Evolutionary conservation across 2,113 vertebrate species (phyloP), one percentile per base, ranked within the genome.

Genomic region (Hippocampus barbouri): DNA sequence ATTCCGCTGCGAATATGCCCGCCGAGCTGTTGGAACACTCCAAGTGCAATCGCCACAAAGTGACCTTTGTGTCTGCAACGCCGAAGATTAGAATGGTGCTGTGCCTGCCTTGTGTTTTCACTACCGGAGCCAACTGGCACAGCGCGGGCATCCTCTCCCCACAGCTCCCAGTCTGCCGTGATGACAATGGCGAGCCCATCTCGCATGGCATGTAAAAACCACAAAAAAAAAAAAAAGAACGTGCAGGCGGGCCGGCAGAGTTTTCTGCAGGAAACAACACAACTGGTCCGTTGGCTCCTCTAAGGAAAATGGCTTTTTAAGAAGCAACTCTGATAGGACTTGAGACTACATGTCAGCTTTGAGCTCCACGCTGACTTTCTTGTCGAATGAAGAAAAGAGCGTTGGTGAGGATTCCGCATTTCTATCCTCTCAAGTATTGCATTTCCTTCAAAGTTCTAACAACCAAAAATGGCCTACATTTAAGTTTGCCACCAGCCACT

Each of bases 81-180:
- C 85, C 85, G 79, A 89, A 89, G 89, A 92, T 90, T 88, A 89
- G 86, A 89, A 85, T 87, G 71, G 87, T 87, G 85, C 87, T 82
- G 87, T 84, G 87, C 86, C 89, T 88, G 90, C 91, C 88, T 93
- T 74, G 85, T 92, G 91, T 91, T 92, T 91, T 88, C 81, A 86
- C 79, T 78, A 45, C 66, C 70, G 51, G 78, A 84, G 91, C 92
- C 92, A 93, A 89, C 85, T 93, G 93, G 93, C 91, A 91, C 77
- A 4, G 75, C 20, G n/a, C 54, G 77, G 82, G 72, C 73, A 7
- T 87, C 80, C 86, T 85, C 85, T 87, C 89, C 84, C 75, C 77
- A 9, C 64, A 67, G 85, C 83, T 89, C 85, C 85, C 88, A 87
- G 85, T 90, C 89, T 90, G 91, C 88, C 82, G 70, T 79, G 79